Percentiles rank a stretch among this genome's conserved stretches.
Evolutionary conservation across 1,140 invertebrate species (phyloP).

Genomic region (Achroia grisella): DNA sequence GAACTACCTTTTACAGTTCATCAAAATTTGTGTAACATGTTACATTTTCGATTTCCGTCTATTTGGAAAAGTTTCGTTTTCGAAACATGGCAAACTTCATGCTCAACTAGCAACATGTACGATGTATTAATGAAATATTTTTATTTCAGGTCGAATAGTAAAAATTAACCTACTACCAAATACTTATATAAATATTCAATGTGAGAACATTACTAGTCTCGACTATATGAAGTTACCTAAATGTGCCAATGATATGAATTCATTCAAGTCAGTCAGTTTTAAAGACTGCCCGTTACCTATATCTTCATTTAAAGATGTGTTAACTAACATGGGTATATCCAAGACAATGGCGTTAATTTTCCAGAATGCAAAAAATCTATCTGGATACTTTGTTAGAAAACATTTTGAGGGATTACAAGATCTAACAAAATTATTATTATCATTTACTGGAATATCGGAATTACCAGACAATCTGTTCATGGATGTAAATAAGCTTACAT

Average conservation of each 20-base stretch:
- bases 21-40: neutral
- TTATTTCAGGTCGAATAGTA: slow-evolving; percentile 48
- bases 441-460: slow-evolving; percentile 67
- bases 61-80: neutral
- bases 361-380: slow-evolving; percentile 65
- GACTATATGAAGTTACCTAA: slow-evolving; percentile 59
- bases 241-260: slow-evolving; percentile 43
- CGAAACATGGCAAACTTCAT: neutral
- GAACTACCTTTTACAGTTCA: slow-evolving; percentile 23
- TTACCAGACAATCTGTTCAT: slow-evolving; percentile 75
- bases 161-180: slow-evolving; percentile 58
- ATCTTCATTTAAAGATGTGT: slow-evolving; percentile 58
- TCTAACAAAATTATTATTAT: slow-evolving; percentile 62
- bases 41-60: neutral
- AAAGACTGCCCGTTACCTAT: slow-evolving; percentile 62
- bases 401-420: slow-evolving; percentile 73
- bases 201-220: slow-evolving; percentile 46
- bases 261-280: slow-evolving; percentile 64
- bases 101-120: neutral
- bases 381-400: slow-evolving; percentile 59
- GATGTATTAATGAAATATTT: neutral
- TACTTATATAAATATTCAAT: slow-evolving; percentile 59
- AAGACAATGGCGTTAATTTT: slow-evolving; percentile 64
- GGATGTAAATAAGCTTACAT: slow-evolving; percentile 74
- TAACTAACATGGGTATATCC: slow-evolving; percentile 54